Evolutionary conservation across 2,797 vertebrate genomes (phyloP).

Genomic region (Sebastes oblongus): DNA sequence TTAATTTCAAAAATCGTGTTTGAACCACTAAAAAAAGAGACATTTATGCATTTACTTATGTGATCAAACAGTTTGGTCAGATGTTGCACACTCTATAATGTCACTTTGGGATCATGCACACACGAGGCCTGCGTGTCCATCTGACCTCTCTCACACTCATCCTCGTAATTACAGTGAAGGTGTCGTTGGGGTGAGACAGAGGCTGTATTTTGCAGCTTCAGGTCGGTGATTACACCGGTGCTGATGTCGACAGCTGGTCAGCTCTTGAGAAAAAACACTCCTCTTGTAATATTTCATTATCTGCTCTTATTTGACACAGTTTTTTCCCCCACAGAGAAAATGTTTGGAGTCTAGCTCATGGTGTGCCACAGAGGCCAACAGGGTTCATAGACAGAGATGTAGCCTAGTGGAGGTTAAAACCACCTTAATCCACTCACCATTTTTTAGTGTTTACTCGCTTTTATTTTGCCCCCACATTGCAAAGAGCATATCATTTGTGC

Average conservation of each 20-base stretch:
- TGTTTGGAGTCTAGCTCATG: background rate
- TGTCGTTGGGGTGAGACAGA: slow-evolving; percentile 66
- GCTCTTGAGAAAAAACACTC: slow-evolving; percentile 65
- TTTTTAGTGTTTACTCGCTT: background rate
- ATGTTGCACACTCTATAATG: background rate
- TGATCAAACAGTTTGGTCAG: background rate
- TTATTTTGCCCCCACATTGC: background rate
- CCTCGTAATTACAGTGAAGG: slow-evolving; percentile 65
- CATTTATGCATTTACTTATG: background rate
- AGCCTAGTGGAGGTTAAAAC: slow-evolving; percentile 15
- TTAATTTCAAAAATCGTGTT: background rate
- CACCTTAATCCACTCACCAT: background rate
- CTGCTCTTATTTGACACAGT: slow-evolving; percentile 44
- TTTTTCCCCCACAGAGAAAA: slow-evolving; percentile 4
- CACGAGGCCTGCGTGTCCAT: slow-evolving; percentile 47
- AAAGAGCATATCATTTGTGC: background rate
- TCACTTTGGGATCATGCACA: slow-evolving; percentile 53
- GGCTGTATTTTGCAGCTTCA: slow-evolving; percentile 53
- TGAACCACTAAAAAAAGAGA: background rate
- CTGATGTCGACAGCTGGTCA: slow-evolving; percentile 62
- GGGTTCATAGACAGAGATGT: background rate
- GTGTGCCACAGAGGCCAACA: background rate
- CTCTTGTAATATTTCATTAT: slow-evolving; percentile 49
- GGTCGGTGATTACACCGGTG: slow-evolving; percentile 55
- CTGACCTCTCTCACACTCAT: slow-evolving; percentile 75